Evolutionary conservation across 2,113 vertebrate genomes (phyloP).

Genomic region (Oryzias curvinotus): DNA sequence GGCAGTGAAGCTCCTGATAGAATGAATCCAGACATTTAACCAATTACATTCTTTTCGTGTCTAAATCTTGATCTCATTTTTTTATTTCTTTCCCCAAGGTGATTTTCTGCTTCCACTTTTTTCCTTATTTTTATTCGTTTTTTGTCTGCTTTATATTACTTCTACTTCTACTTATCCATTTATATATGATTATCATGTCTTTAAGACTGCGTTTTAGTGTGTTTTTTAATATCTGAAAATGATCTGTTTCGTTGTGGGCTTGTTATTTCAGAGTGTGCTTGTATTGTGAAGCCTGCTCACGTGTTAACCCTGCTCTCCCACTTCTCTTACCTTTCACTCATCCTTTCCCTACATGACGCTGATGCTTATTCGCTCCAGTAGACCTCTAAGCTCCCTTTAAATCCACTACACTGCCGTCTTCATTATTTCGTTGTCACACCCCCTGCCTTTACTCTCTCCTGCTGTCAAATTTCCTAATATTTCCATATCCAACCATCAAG

Average conservation of each 20-base stretch:
- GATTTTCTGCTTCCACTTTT: background rate
- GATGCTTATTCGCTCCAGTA: conserved; percentile 49
- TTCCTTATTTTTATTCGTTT: background rate
- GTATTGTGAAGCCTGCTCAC: conserved; percentile 16
- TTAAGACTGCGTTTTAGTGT: conserved; percentile 6
- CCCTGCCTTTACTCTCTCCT: conserved; percentile 37
- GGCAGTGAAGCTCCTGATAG: background rate
- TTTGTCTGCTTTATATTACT: background rate
- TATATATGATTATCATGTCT: background rate
- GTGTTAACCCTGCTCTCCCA: conserved; percentile 23
- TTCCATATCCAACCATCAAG: conserved; percentile 12
- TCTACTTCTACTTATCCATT: background rate
- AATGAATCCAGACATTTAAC: no score
- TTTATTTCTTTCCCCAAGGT: background rate
- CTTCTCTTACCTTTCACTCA: conserved; percentile 22
- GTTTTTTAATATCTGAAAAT: conserved; percentile 20
- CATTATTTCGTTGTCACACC: conserved; percentile 24
- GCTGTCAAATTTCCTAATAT: conserved; percentile 43
- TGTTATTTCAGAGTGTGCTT: background rate
- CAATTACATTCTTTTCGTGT: no score
- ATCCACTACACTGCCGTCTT: conserved; percentile 40
- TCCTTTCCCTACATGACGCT: conserved; percentile 9
- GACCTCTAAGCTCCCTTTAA: conserved; percentile 52
- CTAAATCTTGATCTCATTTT: background rate
- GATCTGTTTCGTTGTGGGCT: conserved; percentile 2